These are phyloP conservation scores for Petrocephalus zakoni DNA, from an alignment of 2,113 vertebrate species.

Conservation along the genomic window DNA sequence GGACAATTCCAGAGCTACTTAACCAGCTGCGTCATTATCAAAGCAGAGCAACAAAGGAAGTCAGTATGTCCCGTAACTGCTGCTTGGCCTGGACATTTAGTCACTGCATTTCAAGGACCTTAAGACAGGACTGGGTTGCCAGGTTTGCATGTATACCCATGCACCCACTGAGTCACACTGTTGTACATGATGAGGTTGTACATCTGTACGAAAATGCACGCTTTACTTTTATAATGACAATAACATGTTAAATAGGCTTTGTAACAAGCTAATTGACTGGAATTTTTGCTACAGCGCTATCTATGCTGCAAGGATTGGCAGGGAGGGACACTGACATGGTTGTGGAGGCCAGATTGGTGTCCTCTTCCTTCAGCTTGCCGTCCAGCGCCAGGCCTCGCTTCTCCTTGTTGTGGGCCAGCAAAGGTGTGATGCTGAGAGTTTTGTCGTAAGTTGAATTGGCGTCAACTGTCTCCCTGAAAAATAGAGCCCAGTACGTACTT, in stretches of 20 bases:
- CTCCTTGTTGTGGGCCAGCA: constrained; percentile 66
- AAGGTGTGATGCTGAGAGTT: constrained; percentile 61
- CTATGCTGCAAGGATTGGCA: not conserved
- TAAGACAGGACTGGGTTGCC: not conserved
- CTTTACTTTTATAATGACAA: not conserved
- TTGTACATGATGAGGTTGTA: too few relatives aligned
- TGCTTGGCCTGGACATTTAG: not conserved
- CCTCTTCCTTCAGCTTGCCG: constrained; percentile 82
- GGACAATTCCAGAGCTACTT: not conserved
- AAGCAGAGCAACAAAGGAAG: not conserved
- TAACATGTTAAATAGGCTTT: not conserved
- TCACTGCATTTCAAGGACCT: not conserved
- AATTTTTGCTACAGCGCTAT: not conserved
- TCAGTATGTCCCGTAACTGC: not conserved
- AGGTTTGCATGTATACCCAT: too few relatives aligned
- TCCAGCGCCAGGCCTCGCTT: constrained; percentile 79
- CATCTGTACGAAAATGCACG: too few relatives aligned
- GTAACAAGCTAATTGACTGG: not conserved
- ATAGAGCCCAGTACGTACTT: not conserved
- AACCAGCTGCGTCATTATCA: not conserved
- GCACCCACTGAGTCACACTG: not conserved
- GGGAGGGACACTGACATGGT: constrained; percentile 63
- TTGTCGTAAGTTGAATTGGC: constrained; percentile 67
- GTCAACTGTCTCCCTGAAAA: constrained; percentile 70
- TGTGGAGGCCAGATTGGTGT: constrained; percentile 86